Conservation (phyloP, 2,888 invertebrate genomes). For the Catocala sponsa region DNA sequence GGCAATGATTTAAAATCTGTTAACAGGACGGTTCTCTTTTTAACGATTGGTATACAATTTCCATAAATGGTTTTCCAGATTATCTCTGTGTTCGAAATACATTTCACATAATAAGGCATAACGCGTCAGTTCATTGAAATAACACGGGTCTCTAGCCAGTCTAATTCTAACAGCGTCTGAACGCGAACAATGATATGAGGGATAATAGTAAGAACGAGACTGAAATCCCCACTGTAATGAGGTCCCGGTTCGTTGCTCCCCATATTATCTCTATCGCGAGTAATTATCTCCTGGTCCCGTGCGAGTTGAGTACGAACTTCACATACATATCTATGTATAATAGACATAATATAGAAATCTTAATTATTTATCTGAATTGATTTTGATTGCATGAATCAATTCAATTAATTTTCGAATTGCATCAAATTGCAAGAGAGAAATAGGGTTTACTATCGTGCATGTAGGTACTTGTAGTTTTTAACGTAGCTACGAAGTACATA, state of each 20-base stretch:
- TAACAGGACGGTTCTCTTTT: conserved; percentile 87
- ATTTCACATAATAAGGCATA: conserved; percentile 78
- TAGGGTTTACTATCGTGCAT: no score
- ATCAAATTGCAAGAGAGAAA: no score
- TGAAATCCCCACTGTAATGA: conserved; percentile 73
- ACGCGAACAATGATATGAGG: conserved; percentile 67
- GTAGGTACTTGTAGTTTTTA: no score
- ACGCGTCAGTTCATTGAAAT: conserved; percentile 58
- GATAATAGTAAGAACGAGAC: conserved; percentile 68
- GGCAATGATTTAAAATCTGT: conserved; percentile 89
- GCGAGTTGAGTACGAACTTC: conserved; percentile 50
- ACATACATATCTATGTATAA: conserved; percentile 41
- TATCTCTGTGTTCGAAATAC: conserved; percentile 75
- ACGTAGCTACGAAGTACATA: no score
- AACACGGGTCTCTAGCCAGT: conserved; percentile 41
- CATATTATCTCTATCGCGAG: conserved; percentile 69
- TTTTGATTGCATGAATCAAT: no score
- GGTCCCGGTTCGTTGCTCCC: conserved; percentile 68
- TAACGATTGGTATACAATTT: conserved; percentile 88
- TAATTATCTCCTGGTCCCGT: conserved; percentile 73
- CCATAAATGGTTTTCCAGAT: conserved; percentile 86
- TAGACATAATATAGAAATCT: neutral
- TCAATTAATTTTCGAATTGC: no score
- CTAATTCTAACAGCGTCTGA: conserved; percentile 50
- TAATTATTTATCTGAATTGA: no score